Base-by-base conservation (phyloP, 2,888 invertebrate species). In the Eupithecia subfuscata region DNA sequence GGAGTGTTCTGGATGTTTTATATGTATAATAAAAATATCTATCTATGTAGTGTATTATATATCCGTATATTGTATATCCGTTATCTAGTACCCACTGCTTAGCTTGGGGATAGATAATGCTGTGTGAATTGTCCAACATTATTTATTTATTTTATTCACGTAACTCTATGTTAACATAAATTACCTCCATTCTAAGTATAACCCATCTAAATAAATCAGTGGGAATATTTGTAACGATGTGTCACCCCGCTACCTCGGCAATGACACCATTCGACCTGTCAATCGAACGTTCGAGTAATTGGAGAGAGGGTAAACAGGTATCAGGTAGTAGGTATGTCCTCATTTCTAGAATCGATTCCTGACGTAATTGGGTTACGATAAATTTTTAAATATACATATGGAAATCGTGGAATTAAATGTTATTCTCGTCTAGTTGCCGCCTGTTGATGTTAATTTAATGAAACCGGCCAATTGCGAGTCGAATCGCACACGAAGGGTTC, bases 261-360 rank as follows among this genome's bases (percentile, higher is more conserved):
- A 79, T 80, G 79, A 74, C 73, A 71, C 63, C 43, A 72, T 75
- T 69, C 65, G 64, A 69, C 14, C 69, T 34, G 64, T 70, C 76
- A 73, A 78, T 80, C 78, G 75, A 77, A 65, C 67, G 64, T 25
- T 73, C 74, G 14, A 67, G 52, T 77, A 78, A 79, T 79, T 79
- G 79, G 79, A 80, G 71, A 75, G 76, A 69, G 74, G 52, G n/a
- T 3, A 52, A 52, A 56, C 4, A 56, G 22, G n/a, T n/a, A n/a
- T n/a, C n/a, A n/a, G n/a, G n/a, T n/a, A n/a, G n/a, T n/a, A n/a
- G 56, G 60, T 75, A 73, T 80, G 81, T 75, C 81, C 81, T 79
- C 79, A 79, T 81, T 83, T 81, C 76, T 52, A 74, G 71, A 78
- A 82, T 80, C 73, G 78, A 78, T 77, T 12, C 1, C 73, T 72